Conservation (phyloP, 2,113 vertebrate genomes). For the human (Homo sapiens) region GRCh38 chr7:128381501-128382000, state of each 20-base stretch:
- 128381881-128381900: neutral
- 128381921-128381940: neutral
- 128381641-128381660: neutral
- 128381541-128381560: neutral
- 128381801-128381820: too few species aligned
- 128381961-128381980: neutral
- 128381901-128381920: neutral
- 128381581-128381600: neutral
- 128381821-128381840: neutral
- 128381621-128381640: neutral
- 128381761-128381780: neutral
- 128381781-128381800: neutral
- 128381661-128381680: neutral
- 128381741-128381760: neutral
- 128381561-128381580: neutral
- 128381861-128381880: neutral
- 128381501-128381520: neutral
- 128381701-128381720: neutral
- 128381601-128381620: neutral
- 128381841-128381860: neutral
- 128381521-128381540: neutral
- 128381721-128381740: neutral
- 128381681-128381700: neutral
- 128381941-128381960: too few species aligned
- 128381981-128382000: neutral